Evolutionary conservation across 2,797 vertebrate genomes (phyloP), one percentile per base, ranked within the genome.

Genomic region (Hippoglossus hippoglossus): DNA sequence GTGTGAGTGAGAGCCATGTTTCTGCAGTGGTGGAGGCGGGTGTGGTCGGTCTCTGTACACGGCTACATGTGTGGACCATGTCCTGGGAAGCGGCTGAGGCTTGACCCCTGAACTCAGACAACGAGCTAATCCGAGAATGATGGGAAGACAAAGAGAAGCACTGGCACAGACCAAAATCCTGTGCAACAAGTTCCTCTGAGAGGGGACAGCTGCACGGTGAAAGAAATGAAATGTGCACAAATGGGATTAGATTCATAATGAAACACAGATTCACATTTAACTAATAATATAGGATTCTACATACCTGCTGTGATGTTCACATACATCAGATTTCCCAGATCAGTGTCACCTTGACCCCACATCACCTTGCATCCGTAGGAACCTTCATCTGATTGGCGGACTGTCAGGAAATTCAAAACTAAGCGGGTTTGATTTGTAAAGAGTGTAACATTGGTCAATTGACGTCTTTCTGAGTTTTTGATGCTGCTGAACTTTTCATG

Each of bases 301-400:
- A 18, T 71, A 89, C 84, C 80, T 86, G 71, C 12, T 9, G 67
- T 73, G 71, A 93, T 12, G 21, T 90, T 93, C 15, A 94, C 57
- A 5, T 62, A 39, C 0, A 52, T 84, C 9, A 77, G 26, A 63
- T 94, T 85, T 28, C 93, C 93, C 19, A 25, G 34, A 3, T 55
- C 84, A 6, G 0, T 79, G 0, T 1, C 0, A 0, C 25, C 49
- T 0, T 15, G 0, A 16, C 0, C 0, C 91, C 90, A 93, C 1
- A 0, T 3, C n/a, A 93, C 75, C 0, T 0, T 70, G 53, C 85
- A 95, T 47, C 62, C 62, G 47, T 94, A 94, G 0, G 0, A 12
- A 3, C 93, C 94, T 61, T 83, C 75, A 25, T 95, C 92, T 1
- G 70, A 80, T 9, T 65, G 53, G 63, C 52, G 65, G 19, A 89